phyloP scores from a whole-genome alignment of 1,140 invertebrate genomes.

The Centruroides vittatus region DNA sequence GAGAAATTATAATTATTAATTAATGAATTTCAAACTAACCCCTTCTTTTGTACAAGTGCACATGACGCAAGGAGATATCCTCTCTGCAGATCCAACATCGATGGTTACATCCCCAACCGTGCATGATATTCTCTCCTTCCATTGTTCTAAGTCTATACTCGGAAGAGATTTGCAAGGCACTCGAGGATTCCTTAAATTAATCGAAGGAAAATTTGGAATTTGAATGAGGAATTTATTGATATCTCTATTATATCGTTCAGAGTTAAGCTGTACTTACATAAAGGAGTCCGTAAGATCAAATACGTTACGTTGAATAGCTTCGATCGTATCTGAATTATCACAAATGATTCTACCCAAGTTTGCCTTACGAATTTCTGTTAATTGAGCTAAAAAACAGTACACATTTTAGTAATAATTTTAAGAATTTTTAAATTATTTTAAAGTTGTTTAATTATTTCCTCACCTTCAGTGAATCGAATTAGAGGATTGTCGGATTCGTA shows the following conservation, averaged over 20 bases:
- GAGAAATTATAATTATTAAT: not conserved
- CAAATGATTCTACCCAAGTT: constrained; percentile 83
- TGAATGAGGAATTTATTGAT: too few species aligned
- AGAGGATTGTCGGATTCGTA: constrained; percentile 78
- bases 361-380: constrained; percentile 78
- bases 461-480: constrained; percentile 59
- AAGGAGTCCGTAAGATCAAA: constrained; percentile 83
- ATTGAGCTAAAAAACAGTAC: constrained; percentile 46
- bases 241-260: not conserved
- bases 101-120: constrained; percentile 32
- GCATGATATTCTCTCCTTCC: constrained; percentile 35
- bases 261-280: constrained; percentile 42
- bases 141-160: constrained; percentile 31
- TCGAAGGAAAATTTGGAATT: too few species aligned
- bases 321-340: constrained; percentile 77
- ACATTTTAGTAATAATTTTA: not conserved
- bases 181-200: constrained; percentile 33
- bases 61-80: constrained; percentile 43
- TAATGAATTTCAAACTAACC: constrained; percentile 26
- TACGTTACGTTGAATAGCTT: constrained; percentile 69
- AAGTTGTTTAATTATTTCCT: not conserved
- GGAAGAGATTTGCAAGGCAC: constrained; percentile 34
- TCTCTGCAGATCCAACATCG: constrained; percentile 35
- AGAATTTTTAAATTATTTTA: not conserved
- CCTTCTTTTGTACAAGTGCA: constrained; percentile 48